Percentiles rank a stretch among this genome's conserved stretches.
These are phyloP conservation scores for Oreochromis mossambicus DNA, from an alignment of 2,797 vertebrate species.

Conservation along the genomic window DNA sequence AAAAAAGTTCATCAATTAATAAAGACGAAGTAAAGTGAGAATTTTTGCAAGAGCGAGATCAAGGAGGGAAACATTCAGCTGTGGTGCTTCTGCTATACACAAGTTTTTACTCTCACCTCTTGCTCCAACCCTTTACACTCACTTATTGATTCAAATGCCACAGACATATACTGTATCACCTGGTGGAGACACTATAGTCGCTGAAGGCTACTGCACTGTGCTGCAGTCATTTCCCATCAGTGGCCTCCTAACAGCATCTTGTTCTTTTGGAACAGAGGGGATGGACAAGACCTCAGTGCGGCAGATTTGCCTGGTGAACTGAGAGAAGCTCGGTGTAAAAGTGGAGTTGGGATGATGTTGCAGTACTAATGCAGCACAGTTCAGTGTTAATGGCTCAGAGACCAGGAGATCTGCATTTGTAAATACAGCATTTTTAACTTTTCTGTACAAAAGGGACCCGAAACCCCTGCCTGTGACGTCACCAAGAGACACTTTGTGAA, in stretches of 20 bases:
- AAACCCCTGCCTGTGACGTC: constrained; percentile 13
- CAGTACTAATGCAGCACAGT: constrained; percentile 22
- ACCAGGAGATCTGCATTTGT: constrained; percentile 15
- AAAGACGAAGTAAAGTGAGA: background rate
- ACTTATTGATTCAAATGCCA: constrained; percentile 44
- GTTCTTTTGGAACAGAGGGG: constrained; percentile 9
- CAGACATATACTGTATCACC: constrained; percentile 50
- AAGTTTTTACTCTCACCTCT: background rate
- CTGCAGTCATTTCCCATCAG: constrained; percentile 15
- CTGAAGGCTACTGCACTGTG: background rate
- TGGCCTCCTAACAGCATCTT: background rate
- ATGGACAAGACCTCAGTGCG: background rate
- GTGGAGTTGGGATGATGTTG: constrained; percentile 11
- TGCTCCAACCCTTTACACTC: constrained; percentile 11
- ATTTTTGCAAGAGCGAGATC: background rate
- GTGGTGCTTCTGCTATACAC: background rate
- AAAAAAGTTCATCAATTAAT: background rate
- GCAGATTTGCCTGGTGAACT: constrained; percentile 22
- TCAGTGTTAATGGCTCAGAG: constrained; percentile 30
- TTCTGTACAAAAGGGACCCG: background rate
- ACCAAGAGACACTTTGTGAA: constrained; percentile 16
- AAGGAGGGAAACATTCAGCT: background rate
- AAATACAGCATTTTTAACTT: constrained; percentile 22
- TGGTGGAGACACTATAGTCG: constrained; percentile 36
- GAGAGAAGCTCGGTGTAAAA: constrained; percentile 1